Evolutionary conservation across 2,888 invertebrate species (phyloP).

Genomic region (Caenorhabditis sp.): DNA sequence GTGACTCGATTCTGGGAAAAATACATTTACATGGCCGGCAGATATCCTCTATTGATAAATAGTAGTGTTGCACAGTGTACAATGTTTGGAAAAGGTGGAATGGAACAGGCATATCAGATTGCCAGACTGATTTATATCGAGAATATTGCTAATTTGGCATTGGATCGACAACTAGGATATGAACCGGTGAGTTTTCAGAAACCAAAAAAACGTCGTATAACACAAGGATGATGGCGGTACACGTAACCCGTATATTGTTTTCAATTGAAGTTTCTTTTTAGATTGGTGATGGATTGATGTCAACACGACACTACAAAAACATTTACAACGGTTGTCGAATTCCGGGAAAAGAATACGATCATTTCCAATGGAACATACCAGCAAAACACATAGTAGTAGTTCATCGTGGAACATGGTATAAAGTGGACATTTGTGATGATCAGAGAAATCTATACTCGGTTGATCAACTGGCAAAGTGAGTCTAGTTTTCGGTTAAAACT

Average conservation of each 20-base stretch:
- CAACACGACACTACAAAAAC: slow-evolving; percentile 62
- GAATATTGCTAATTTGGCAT: slow-evolving; percentile 55
- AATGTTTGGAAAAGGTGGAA: slow-evolving; percentile 41
- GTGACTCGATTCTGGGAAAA: slow-evolving; percentile 68
- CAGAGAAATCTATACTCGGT: slow-evolving; percentile 42
- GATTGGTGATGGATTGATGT: slow-evolving; percentile 64
- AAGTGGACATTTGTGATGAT: slow-evolving; percentile 54
- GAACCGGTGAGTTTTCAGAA: slow-evolving; percentile 45
- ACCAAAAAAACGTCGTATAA: too few species aligned
- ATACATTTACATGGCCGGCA: slow-evolving; percentile 35
- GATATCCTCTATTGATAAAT: slow-evolving; percentile 60
- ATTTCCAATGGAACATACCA: slow-evolving; percentile 49
- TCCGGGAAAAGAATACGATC: slow-evolving; percentile 56
- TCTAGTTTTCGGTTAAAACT: not conserved
- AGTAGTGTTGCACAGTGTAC: slow-evolving; percentile 62
- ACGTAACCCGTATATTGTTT: not conserved
- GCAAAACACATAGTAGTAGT: slow-evolving; percentile 54
- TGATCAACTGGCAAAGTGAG: slow-evolving; percentile 51
- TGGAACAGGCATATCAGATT: slow-evolving; percentile 55
- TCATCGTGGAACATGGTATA: slow-evolving; percentile 57
- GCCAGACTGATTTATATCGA: slow-evolving; percentile 63
- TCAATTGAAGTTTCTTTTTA: slow-evolving; percentile 19
- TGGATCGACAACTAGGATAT: slow-evolving; percentile 53
- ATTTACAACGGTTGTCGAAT: slow-evolving; percentile 58
- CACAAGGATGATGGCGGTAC: not conserved